Evolutionary conservation across 1,140 invertebrate genomes (phyloP).

Genomic region (Drosophila bifasciata): DNA sequence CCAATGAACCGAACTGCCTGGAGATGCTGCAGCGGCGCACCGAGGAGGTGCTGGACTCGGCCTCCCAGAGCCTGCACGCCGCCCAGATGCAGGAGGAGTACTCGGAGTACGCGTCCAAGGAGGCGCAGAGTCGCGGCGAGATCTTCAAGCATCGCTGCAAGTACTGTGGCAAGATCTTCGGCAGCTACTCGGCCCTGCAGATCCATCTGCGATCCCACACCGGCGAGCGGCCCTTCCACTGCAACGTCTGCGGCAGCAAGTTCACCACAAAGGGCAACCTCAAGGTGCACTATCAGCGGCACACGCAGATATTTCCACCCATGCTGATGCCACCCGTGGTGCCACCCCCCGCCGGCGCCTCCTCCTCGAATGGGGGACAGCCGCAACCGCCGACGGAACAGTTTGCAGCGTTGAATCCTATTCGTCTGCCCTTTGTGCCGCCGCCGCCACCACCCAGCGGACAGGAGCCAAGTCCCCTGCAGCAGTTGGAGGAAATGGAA

Average conservation of each 20-base stretch:
- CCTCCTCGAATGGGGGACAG: slow-evolving; percentile 20
- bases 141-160: slow-evolving; percentile 98
- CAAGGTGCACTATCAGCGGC: slow-evolving; percentile 98
- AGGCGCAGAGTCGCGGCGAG: slow-evolving; percentile 88
- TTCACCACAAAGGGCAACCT: slow-evolving; percentile 99
- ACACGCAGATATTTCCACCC: slow-evolving; percentile 94
- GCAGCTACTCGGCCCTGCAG: slow-evolving; percentile 97
- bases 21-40: slow-evolving; percentile 96
- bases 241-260: slow-evolving; percentile 98
- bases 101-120: slow-evolving; percentile 86
- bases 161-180: slow-evolving; percentile 99
- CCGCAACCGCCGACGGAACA: slow-evolving; percentile 20
- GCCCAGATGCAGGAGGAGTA: slow-evolving; percentile 94
- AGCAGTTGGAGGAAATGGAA: slow-evolving; percentile 8
- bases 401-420: slow-evolving; percentile 25
- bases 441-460: slow-evolving; percentile 26
- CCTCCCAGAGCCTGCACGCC: slow-evolving; percentile 93
- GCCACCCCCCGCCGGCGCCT: no score
- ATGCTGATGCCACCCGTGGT: slow-evolving; percentile 85
- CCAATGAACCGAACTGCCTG: slow-evolving; percentile 92
- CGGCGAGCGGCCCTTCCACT: slow-evolving; percentile 98
- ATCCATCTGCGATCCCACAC: slow-evolving; percentile 98
- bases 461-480: slow-evolving; percentile 12
- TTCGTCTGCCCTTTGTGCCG: slow-evolving; percentile 60
- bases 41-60: slow-evolving; percentile 95